Base-by-base conservation (phyloP, 2,797 vertebrate species). In the Cryptoblepharus egeriae region DNA sequence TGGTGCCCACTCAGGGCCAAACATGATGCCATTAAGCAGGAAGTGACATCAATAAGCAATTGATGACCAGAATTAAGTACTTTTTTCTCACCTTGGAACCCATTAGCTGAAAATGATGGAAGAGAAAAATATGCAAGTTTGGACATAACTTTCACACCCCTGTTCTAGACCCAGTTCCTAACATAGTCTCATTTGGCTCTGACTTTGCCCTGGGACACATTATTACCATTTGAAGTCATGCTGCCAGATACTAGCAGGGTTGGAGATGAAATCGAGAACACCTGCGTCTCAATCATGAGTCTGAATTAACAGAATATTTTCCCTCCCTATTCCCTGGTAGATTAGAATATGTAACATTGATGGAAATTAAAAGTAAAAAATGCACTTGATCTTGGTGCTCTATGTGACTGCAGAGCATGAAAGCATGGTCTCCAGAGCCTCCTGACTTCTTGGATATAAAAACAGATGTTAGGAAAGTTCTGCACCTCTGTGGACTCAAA, bases 381-480 rank as follows among this genome's bases (percentile, higher is more conserved):
- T 63, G n/a, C 45, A 78, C 15, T 69, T 89, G 63, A 71, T 81
- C 55, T 79, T 45, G 20, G 72, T 80, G 87, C 67, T 87, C 37
- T 42, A 1, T 86, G 52, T 52, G 70, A 78, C 42, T 71, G 68
- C 12, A n/a, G 39, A 65, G 58, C 75, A 52, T 81, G 81, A 86
- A 86, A 85, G 63, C 20, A 15, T 32, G 39, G 64, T 26, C 68
- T 87, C 69, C 42, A 5, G 3, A 81, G 83, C 28, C 58, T 89
- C 78, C 9, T 81, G 83, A 67, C 75, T 84, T 77, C 57, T 30
- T 30, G 55, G 79, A 82, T 78, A 73, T 88, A 80, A 89, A 1
- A 75, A 1, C 1, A 91, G 73, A 55, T 88, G 71, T 37, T 72
- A 82, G 45, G 76, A 72, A 22, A 42, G 73, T 88, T 85, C 74